Conservation (phyloP, 2,888 invertebrate genomes). For the Chloromyia formosa region DNA sequence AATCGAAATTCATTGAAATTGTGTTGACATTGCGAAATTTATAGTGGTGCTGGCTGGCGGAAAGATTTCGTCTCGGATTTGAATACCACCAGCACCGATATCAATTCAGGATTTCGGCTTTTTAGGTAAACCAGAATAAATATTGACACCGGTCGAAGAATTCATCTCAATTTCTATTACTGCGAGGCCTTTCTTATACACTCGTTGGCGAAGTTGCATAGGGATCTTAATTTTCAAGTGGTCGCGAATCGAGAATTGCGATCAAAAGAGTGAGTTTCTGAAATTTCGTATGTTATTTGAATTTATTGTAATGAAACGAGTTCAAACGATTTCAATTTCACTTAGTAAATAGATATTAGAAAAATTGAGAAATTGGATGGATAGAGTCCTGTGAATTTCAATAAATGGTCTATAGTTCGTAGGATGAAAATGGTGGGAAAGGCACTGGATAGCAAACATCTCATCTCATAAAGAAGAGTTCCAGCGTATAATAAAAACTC, state of each 20-base stretch:
- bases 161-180: neutral
- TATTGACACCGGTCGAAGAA: slow-evolving; percentile 46
- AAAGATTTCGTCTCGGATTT: slow-evolving; percentile 31
- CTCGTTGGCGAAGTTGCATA: neutral
- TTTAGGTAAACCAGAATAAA: slow-evolving; percentile 43
- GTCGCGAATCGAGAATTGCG: neutral
- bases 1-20: slow-evolving; percentile 42
- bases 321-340: slow-evolving; percentile 19
- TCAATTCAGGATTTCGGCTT: slow-evolving; percentile 28
- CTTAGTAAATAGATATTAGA: neutral
- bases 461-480: too few species aligned
- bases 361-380: too few species aligned
- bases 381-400: too few species aligned
- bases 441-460: too few species aligned
- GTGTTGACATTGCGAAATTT: slow-evolving; percentile 45
- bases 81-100: slow-evolving; percentile 28
- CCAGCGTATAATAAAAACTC: too few species aligned
- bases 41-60: slow-evolving; percentile 21
- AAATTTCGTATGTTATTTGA: slow-evolving; percentile 1
- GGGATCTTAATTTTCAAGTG: neutral
- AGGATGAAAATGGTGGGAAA: too few species aligned
- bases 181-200: neutral
- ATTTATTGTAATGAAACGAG: neutral
- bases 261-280: neutral
- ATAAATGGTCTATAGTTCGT: too few species aligned